These are phyloP conservation scores for Arrhopalites spinosus DNA, from an alignment of 2,888 invertebrate species.

Conservation along the genomic window DNA sequence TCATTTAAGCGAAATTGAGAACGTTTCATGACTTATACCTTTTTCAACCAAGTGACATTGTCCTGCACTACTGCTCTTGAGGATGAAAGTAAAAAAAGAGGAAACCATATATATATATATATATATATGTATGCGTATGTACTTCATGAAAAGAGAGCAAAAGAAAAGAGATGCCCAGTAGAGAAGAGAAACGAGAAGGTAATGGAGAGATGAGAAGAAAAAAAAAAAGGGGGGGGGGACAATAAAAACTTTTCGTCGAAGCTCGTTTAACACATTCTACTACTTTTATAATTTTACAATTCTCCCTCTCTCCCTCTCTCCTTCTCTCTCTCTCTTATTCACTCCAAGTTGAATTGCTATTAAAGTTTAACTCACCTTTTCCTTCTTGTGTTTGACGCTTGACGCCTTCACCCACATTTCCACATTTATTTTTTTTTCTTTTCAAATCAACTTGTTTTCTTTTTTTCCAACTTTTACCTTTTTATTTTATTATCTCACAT, in stretches of 20 bases:
- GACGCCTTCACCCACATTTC: not conserved
- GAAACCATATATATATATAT: not conserved
- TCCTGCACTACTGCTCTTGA: not conserved
- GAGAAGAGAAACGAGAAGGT: not conserved
- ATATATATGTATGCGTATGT: not conserved
- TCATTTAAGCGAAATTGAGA: slow-evolving; percentile 10
- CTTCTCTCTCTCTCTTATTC: not conserved
- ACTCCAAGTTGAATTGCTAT: not conserved
- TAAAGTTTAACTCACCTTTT: not conserved
- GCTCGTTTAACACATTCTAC: not conserved
- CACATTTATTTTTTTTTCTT: too few species aligned
- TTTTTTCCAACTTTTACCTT: too few species aligned
- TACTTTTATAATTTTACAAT: not conserved
- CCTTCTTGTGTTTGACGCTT: not conserved
- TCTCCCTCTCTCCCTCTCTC: not conserved
- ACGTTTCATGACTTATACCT: not conserved
- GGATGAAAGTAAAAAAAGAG: not conserved
- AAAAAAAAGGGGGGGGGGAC: not conserved
- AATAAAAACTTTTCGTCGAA: not conserved
- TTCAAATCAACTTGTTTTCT: too few species aligned
- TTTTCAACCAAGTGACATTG: slow-evolving; percentile 4
- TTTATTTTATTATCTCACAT: too few species aligned
- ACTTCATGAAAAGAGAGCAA: too few species aligned
- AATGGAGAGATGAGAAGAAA: not conserved
- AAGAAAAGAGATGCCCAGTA: too few species aligned